phyloP scores from a whole-genome alignment of 37 sponge, comb jelly and placozoan species.

The Tethya wilhelma region DNA sequence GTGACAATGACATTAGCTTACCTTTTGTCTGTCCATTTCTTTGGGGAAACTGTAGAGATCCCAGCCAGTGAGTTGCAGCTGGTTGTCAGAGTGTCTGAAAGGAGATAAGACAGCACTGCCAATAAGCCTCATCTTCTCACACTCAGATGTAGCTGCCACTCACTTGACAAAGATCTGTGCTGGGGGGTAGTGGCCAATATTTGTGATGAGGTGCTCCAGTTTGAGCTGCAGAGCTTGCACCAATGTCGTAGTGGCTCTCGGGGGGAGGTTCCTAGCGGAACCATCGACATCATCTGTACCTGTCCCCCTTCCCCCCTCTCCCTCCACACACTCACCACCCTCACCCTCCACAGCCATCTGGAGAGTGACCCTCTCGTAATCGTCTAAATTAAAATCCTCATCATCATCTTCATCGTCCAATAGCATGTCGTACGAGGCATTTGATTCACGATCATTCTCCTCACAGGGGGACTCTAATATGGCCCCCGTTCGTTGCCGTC shows the following conservation, averaged over 20 bases:
- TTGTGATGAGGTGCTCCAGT: constrained; percentile 50
- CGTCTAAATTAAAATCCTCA: not conserved
- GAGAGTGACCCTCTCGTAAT: not conserved
- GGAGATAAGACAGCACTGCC: too few species aligned
- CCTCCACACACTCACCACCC: too few species aligned
- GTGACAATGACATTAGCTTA: not conserved
- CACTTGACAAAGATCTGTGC: constrained; percentile 58
- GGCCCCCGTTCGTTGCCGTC: too few species aligned
- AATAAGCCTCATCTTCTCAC: too few species aligned
- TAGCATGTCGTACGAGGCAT: not conserved
- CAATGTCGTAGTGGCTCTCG: constrained; percentile 13
- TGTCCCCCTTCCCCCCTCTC: not conserved
- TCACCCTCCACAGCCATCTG: not conserved
- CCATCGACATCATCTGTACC: not conserved
- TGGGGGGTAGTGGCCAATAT: constrained; percentile 61
- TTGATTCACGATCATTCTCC: not conserved
- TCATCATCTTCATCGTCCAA: constrained; percentile 10
- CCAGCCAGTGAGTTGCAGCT: constrained; percentile 45
- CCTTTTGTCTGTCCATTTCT: constrained; percentile 69
- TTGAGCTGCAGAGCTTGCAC: constrained; percentile 27
- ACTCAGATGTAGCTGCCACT: not conserved
- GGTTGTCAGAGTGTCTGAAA: not conserved
- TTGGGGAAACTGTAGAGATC: constrained; percentile 68
- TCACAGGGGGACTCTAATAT: too few species aligned
- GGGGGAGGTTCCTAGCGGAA: constrained; percentile 5